phyloP scores from a whole-genome alignment of 2,888 invertebrate species.

The Tridacna gigas region DNA sequence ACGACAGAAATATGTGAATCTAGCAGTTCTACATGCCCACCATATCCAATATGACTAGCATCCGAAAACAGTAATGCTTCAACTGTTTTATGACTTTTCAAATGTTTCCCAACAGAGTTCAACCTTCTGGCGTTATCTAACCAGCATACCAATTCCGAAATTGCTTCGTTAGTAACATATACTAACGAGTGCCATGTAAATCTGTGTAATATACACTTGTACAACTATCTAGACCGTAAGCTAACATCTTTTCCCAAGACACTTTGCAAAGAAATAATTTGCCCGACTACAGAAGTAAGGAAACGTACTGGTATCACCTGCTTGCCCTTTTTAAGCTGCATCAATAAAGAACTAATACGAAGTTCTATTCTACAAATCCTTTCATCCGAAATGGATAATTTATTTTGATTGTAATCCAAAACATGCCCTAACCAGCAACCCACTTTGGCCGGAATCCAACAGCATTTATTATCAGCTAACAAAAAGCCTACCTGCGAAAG shows the following conservation, averaged over 20 bases:
- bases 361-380: conserved; percentile 1
- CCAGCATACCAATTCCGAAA: conserved; percentile 1
- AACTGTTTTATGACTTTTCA: background rate
- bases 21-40: background rate
- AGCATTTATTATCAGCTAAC: conserved; percentile 10
- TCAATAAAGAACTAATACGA: background rate
- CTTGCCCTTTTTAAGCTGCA: background rate
- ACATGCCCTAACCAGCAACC: conserved; percentile 7
- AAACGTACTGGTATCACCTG: conserved; percentile 1
- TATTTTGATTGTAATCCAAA: conserved; percentile 2
- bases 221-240: background rate
- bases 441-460: background rate
- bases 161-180: background rate
- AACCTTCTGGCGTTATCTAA: background rate
- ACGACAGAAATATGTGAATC: background rate
- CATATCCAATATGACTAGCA: background rate
- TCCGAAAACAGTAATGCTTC: background rate
- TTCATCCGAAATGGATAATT: conserved; percentile 10
- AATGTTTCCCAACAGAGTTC: background rate
- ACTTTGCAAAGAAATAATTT: conserved; percentile 21
- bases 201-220: conserved; percentile 1
- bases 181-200: conserved; percentile 2
- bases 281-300: conserved; percentile 1
- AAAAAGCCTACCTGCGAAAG: background rate
- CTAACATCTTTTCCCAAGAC: background rate